Evolutionary conservation across 2,888 invertebrate species (phyloP).

Genomic region (Erebia aethiops): DNA sequence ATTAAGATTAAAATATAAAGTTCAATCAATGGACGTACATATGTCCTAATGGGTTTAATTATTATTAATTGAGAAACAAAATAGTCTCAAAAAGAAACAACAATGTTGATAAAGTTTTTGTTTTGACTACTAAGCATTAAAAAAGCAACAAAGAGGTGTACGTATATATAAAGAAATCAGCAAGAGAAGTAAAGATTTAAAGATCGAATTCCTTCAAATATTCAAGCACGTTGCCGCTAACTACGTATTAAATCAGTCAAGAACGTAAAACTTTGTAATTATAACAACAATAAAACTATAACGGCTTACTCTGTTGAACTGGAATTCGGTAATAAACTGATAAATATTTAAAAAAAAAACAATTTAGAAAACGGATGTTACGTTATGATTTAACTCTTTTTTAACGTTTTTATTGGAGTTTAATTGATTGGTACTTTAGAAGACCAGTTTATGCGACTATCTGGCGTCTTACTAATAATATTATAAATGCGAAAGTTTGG

Average conservation of each 20-base stretch:
- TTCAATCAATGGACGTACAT: too few species aligned
- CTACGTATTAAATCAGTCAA: slow-evolving; percentile 23
- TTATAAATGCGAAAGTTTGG: too few species aligned
- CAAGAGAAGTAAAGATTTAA: neutral
- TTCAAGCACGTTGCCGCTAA: slow-evolving; percentile 10
- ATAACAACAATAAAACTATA: slow-evolving; percentile 26
- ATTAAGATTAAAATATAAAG: too few species aligned
- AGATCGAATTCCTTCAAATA: neutral
- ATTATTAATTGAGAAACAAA: too few species aligned
- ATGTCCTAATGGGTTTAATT: too few species aligned
- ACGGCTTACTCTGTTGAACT: slow-evolving; percentile 21
- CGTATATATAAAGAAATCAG: too few species aligned
- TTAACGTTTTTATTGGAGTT: slow-evolving; percentile 2
- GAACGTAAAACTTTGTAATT: slow-evolving; percentile 25
- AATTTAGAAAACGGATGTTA: neutral
- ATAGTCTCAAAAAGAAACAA: too few species aligned
- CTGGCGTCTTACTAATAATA: too few species aligned
- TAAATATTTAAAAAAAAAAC: slow-evolving; percentile 19
- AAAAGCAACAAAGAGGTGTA: neutral
- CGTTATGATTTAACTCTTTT: neutral
- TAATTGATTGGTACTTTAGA: neutral
- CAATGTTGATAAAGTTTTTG: neutral
- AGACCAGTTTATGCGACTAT: neutral
- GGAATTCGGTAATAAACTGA: slow-evolving; percentile 27
- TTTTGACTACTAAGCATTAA: neutral